Evolutionary conservation across 64 coral and sea anemone genomes (phyloP).

Genomic region (Hydrozoanthus tunicans): DNA sequence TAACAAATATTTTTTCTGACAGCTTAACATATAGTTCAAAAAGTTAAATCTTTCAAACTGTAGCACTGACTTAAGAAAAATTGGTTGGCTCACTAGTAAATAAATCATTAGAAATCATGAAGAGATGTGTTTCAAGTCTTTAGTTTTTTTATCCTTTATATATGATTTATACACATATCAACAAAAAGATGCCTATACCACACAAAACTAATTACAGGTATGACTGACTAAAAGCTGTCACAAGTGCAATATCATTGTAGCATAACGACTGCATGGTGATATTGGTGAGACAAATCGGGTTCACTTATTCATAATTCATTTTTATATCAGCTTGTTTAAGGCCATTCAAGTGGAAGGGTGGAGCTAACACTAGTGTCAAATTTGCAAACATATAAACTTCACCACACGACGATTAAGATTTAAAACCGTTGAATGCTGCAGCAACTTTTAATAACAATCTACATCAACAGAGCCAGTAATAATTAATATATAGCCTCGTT

Average conservation of each 20-base stretch:
- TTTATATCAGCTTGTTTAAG: not conserved
- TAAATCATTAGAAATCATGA: no score
- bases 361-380: conserved; percentile 10
- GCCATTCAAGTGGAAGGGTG: conserved; percentile 7
- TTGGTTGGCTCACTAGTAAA: no score
- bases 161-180: not conserved
- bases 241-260: not conserved
- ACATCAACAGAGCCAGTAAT: not conserved
- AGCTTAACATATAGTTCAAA: no score
- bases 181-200: not conserved
- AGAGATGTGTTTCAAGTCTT: no score
- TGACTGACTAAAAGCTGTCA: conserved; percentile 7
- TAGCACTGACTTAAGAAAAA: no score
- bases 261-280: not conserved
- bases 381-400: conserved; percentile 1
- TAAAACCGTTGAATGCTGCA: not conserved
- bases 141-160: no score
- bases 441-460: not conserved
- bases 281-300: conserved; percentile 22
- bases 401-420: not conserved
- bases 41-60: no score
- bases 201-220: not conserved
- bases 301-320: conserved; percentile 16
- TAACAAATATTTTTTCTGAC: no score
- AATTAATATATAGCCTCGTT: not conserved